A percentile compares a stretch with the other conserved stretches of the same genome.
These are phyloP conservation scores for Manacus vitellinus DNA, from an alignment of 2,113 vertebrate species.

Conservation along the genomic window DNA sequence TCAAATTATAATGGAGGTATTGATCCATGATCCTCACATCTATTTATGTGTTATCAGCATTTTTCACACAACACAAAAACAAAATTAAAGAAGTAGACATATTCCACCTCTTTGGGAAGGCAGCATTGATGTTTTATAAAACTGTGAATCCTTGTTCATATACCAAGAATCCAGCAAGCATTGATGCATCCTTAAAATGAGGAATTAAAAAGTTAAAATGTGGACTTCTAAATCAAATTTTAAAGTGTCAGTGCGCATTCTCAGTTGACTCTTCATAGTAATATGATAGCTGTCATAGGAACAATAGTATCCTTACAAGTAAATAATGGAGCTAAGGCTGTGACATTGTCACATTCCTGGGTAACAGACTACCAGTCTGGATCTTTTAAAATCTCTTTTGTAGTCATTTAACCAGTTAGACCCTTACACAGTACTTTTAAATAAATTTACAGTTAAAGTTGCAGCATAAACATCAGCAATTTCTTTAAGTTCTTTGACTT, in stretches of 20 bases:
- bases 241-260: neutral
- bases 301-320: neutral
- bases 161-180: neutral
- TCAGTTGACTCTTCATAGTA: neutral
- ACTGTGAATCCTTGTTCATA: neutral
- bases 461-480: neutral
- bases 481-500: neutral
- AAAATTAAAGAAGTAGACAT: neutral
- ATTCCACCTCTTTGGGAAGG: neutral
- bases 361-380: rapidly evolving
- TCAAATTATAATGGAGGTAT: neutral
- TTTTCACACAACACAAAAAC: neutral
- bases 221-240: neutral
- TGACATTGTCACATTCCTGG: neutral
- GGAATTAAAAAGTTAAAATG: neutral
- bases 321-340: neutral
- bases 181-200: neutral
- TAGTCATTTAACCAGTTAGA: neutral
- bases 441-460: neutral
- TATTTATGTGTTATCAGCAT: neutral
- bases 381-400: neutral
- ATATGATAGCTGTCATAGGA: neutral
- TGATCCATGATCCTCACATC: rapidly evolving
- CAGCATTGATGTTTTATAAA: neutral
- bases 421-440: neutral